phyloP scores from a whole-genome alignment of 2,113 vertebrate species.

The Micromys minutus region DNA sequence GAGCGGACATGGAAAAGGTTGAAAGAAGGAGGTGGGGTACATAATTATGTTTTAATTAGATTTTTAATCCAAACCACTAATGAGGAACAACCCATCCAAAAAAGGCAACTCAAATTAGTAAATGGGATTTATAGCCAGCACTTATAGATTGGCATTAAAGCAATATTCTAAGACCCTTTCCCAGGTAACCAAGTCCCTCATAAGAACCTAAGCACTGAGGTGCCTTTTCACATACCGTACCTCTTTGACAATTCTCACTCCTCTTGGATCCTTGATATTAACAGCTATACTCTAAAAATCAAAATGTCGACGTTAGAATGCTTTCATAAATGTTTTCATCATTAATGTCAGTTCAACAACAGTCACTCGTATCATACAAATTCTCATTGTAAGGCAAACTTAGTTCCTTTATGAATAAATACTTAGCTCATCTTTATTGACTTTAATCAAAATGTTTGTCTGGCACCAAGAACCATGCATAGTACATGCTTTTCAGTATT shows the following conservation, averaged over 20 bases:
- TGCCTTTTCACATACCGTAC: conserved; percentile 78
- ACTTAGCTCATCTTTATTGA: conserved; percentile 41
- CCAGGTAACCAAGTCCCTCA: background rate
- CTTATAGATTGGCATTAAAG: background rate
- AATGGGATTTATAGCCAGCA: background rate
- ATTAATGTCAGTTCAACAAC: conserved; percentile 25
- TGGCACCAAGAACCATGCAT: conserved; percentile 20
- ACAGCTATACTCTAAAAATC: conserved; percentile 93
- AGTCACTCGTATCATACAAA: background rate
- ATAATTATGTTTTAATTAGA: background rate
- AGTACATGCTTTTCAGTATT: conserved; percentile 33
- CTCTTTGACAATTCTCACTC: conserved; percentile 90
- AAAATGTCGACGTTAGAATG: conserved; percentile 54
- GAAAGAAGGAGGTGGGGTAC: background rate
- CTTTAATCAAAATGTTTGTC: conserved; percentile 50
- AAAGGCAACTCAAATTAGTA: conserved; percentile 29
- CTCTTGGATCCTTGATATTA: conserved; percentile 93
- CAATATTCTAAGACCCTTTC: conserved; percentile 43
- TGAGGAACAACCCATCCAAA: background rate
- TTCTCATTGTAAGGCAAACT: conserved; percentile 31
- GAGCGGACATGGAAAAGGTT: background rate
- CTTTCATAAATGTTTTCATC: conserved; percentile 31
- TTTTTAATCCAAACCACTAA: background rate
- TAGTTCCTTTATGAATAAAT: conserved; percentile 23
- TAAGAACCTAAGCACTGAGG: background rate